Evolutionary conservation across 2,888 invertebrate species (phyloP), one percentile per base, ranked within the genome.

Genomic region (Emmelina monodactyla): DNA sequence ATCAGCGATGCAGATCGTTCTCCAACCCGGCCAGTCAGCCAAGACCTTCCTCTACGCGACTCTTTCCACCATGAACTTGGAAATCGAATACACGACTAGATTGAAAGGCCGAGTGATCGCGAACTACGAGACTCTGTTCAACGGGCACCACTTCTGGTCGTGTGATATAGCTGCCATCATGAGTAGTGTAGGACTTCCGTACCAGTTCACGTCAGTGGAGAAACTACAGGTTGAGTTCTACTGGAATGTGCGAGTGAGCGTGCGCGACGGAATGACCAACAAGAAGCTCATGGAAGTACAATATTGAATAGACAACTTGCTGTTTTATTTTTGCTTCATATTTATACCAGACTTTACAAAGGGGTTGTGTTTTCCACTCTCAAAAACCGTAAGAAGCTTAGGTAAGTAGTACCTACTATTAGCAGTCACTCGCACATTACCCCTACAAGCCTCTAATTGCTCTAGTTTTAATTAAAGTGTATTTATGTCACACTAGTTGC

Each of bases 91-190:
- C 11, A 39, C 38, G 13, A 45, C 44, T 1, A 41, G 13, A 22
- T 28, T 50, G 6, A 9, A 22, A 1, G 50, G 47, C 22, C 16
- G 14, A 7, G 9, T 39, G 0, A 48, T 40, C 5, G 41, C 40
- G 13, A 45, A 48, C 37, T 50, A 44, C 29, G 14, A 22, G 2
- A n/a, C 31, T 1, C 14, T 9, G 2, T 41, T 31, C 28, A 38
- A 41, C 7, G 45, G 43, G 3, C 45, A 45, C 15, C 38, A 46
- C 25, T 50, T 47, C 39, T 48, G 46, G 46, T 15, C 32, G 1
- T 32, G 41, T 9, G 41, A 41, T 10, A n/a, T 49, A 2, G 41
- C 40, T 11, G 35, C 25, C 0, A 43, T 47, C 1, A 33, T 34
- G 33, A 10, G 12, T 7, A 12, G 13, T 29, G 29, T 3, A 7